phyloP scores from a whole-genome alignment of 2,113 vertebrate species.

The Passer montanus region DNA sequence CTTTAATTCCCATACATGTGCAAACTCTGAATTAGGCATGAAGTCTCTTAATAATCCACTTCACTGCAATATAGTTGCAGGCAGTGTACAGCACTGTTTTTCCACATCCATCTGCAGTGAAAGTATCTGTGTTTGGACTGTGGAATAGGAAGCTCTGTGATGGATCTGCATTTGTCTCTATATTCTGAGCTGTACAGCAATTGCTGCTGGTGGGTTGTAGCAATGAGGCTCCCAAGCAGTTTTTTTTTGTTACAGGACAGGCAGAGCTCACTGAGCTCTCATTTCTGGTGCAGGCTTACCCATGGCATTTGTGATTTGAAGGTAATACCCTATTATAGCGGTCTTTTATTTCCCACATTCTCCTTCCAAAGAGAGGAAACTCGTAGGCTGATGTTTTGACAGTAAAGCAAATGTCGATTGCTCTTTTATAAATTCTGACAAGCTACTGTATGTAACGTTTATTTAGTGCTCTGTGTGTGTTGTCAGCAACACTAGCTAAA shows the following conservation, averaged over 20 bases:
- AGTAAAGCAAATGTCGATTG: constrained; percentile 69
- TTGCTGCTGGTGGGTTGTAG: neutral
- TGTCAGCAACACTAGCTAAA: constrained; percentile 59
- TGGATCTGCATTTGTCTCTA: neutral
- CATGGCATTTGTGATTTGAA: constrained; percentile 22
- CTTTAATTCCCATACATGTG: neutral
- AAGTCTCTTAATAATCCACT: neutral
- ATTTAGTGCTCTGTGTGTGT: constrained; percentile 53
- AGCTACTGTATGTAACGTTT: constrained; percentile 52
- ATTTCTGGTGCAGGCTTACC: neutral
- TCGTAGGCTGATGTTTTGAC: constrained; percentile 70
- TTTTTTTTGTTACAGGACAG: neutral
- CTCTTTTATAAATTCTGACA: constrained; percentile 70
- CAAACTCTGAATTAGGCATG: neutral
- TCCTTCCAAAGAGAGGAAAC: constrained; percentile 55
- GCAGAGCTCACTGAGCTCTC: neutral
- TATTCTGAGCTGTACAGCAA: neutral
- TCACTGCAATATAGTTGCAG: neutral
- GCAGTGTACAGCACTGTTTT: neutral
- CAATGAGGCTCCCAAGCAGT: neutral
- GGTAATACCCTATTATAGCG: neutral
- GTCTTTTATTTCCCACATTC: constrained; percentile 34
- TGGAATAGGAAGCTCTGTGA: constrained; percentile 11
- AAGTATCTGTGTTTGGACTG: neutral
- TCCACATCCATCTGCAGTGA: neutral